Evolutionary conservation across 2,113 vertebrate species (phyloP).

Genomic region (Potamarius usumacintae): DNA sequence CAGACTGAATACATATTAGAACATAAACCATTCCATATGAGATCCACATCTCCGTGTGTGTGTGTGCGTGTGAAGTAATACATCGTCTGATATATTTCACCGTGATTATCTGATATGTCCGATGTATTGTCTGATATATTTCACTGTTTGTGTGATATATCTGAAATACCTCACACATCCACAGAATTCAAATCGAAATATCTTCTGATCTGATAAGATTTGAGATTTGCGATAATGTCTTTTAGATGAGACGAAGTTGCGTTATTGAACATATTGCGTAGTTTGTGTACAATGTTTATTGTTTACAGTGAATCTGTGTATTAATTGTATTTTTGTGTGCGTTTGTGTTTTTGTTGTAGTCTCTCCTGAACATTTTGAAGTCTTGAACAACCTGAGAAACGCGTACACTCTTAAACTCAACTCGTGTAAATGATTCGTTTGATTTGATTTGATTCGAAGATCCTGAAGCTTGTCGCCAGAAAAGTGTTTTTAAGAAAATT

Average conservation of each 20-base stretch:
- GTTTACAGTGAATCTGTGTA: background rate
- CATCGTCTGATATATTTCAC: background rate
- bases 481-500: background rate
- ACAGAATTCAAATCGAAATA: background rate
- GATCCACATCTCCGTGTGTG: background rate
- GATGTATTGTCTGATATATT: background rate
- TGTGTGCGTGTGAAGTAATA: background rate
- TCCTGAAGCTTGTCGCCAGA: background rate
- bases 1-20: background rate
- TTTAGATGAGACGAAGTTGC: background rate
- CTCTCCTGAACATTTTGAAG: constrained; percentile 1
- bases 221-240: background rate
- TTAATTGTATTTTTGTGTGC: constrained; percentile 4
- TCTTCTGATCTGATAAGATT: background rate
- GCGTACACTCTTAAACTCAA: constrained; percentile 26
- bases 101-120: background rate
- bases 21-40: background rate
- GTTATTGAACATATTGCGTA: background rate
- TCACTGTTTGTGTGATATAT: background rate
- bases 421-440: background rate
- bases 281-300: background rate
- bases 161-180: background rate
- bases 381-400: constrained; percentile 67
- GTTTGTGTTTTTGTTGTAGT: constrained; percentile 32
- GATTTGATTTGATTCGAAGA: background rate